Base-by-base conservation (phyloP, 2,113 vertebrate genomes). In the Tinamus guttatus region DNA sequence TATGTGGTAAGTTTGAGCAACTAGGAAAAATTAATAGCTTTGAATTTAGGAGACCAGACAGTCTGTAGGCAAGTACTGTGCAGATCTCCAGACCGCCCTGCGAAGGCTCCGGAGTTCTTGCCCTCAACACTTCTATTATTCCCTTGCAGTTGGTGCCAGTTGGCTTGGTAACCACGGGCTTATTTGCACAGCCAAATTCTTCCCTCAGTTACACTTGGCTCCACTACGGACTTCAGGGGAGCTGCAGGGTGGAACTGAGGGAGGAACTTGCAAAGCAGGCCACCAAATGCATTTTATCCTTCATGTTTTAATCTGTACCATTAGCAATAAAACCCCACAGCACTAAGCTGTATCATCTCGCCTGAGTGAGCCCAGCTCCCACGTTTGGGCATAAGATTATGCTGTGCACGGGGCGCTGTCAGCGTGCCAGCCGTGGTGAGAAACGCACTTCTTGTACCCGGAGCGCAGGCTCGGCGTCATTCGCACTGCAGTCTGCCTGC, bases 121-220 rank as follows among this genome's bases (percentile, higher is more conserved):
- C 93, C 94, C 95, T 97, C 96, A 96, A 74, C 94, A 94, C 92
- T 94, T n/a, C 95, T 38, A 93, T 94, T 94, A 95, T 95, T 96
- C 80, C 86, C 40, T 69, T 56, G 86, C 88, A 69, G 54, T 79
- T 73, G 62, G 88, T 97, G 95, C 95, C 94, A 96, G 93, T 69
- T 96, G 96, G 94, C 93, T 69, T 69, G 86, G 93, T 30, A 92
- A 94, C 90, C 89, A 28, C 3, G 81, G 88, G 20, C 91, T 47
- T 89, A 89, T 88, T 95, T 95, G 90, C 93, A 77, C 90, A 92
- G 95, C 92, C 90, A 81, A 96, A 95, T 96, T 94, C 90, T 90
- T 92, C 95, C 90, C 94, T 95, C 95, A 92, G 93, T 95, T 96
- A 89, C 95, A 24, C 83, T 97, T 96, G 96, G 95, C 96, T 92